Evolutionary conservation across 2,797 vertebrate species (phyloP).

Genomic region (Sebastes oblongus): DNA sequence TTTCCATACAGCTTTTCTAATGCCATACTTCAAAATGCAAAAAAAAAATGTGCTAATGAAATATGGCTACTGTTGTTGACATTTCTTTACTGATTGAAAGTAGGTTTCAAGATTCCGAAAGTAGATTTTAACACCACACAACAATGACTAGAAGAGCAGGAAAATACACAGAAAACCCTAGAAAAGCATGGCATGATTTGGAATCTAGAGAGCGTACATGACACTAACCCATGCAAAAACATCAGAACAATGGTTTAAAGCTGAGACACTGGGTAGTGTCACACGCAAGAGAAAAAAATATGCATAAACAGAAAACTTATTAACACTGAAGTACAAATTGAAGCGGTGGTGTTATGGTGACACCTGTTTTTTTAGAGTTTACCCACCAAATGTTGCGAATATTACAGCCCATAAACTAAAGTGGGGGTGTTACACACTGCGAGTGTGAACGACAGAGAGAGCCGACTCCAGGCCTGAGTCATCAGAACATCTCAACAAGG

Average conservation of each 20-base stretch:
- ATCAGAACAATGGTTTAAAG: not conserved
- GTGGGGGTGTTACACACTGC: not conserved
- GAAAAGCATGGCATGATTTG: not conserved
- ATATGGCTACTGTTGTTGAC: no score
- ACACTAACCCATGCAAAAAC: not conserved
- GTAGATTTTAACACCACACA: not conserved
- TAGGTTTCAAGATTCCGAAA: not conserved
- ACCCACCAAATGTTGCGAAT: not conserved
- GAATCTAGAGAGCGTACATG: not conserved
- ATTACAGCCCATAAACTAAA: conserved; percentile 2
- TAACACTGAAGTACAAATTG: not conserved
- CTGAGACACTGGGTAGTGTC: not conserved
- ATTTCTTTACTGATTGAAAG: not conserved
- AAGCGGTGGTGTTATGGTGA: not conserved
- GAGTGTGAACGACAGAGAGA: conserved; percentile 3
- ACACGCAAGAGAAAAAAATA: not conserved
- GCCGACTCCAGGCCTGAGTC: conserved; percentile 17
- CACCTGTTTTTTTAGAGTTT: no score
- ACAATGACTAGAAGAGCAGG: not conserved
- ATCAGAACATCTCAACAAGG: conserved; percentile 11
- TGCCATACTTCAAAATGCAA: no score
- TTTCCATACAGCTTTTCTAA: no score
- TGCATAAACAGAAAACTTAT: not conserved
- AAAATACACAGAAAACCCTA: not conserved
- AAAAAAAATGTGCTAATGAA: no score